phyloP scores from a whole-genome alignment of 64 coral and sea anemone species.

The Hydrozoanthus tunicans region DNA sequence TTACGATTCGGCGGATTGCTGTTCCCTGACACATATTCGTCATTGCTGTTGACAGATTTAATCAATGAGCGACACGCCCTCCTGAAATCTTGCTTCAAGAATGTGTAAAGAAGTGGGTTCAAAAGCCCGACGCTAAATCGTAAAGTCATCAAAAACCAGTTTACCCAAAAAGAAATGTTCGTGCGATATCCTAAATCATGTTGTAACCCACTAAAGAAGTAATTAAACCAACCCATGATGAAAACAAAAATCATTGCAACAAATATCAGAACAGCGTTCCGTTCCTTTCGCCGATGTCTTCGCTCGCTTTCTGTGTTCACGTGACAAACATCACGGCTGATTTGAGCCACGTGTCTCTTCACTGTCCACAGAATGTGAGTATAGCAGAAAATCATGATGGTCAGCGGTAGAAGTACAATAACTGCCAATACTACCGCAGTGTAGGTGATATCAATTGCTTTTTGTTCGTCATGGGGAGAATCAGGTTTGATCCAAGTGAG shows the following conservation, averaged over 20 bases:
- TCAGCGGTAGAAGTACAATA: constrained; percentile 56
- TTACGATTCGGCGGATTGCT: neutral
- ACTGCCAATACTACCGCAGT: constrained; percentile 36
- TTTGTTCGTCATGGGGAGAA: neutral
- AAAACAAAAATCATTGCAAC: constrained; percentile 72
- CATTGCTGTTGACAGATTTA: neutral
- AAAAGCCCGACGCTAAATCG: constrained; percentile 65
- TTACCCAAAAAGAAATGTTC: constrained; percentile 57
- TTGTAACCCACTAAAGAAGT: constrained; percentile 67
- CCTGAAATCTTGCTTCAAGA: constrained; percentile 82
- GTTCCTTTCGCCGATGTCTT: constrained; percentile 61
- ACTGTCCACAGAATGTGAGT: constrained; percentile 58
- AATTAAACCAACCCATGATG: constrained; percentile 78
- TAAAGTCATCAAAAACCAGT: constrained; percentile 45
- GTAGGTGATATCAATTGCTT: constrained; percentile 50
- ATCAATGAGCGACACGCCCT: constrained; percentile 41
- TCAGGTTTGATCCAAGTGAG: constrained; percentile 36
- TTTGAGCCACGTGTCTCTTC: constrained; percentile 57
- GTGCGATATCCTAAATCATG: constrained; percentile 34
- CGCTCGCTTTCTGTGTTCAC: constrained; percentile 26
- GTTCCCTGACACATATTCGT: neutral
- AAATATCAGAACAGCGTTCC: constrained; percentile 71
- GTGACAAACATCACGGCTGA: constrained; percentile 56
- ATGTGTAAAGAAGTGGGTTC: constrained; percentile 81
- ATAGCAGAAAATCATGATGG: constrained; percentile 69